Conservation (phyloP, 1,140 invertebrate species). For the Caenorhabditis tropicalis region DNA sequence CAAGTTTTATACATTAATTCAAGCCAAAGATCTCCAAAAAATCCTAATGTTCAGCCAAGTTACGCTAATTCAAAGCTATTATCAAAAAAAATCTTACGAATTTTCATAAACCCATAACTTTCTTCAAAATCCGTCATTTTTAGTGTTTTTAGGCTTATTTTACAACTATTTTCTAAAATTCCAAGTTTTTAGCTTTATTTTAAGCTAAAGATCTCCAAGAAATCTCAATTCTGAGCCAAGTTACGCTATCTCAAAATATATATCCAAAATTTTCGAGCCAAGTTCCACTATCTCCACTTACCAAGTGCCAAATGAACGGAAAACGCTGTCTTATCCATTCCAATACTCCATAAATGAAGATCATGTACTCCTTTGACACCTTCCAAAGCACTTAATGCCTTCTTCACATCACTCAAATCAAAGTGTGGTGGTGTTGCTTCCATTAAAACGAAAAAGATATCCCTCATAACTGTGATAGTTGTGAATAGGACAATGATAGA, state of each 20-base stretch:
- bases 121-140: too few species aligned
- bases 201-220: not conserved
- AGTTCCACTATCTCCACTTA: not conserved
- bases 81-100: too few species aligned
- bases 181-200: too few species aligned
- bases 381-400: constrained; percentile 82
- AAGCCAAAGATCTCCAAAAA: too few species aligned
- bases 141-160: too few species aligned
- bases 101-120: too few species aligned
- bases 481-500: constrained; percentile 91
- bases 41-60: too few species aligned
- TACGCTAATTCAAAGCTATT: too few species aligned
- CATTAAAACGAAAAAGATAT: constrained; percentile 90
- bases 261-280: not conserved
- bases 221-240: not conserved
- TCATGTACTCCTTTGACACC: constrained; percentile 91
- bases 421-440: constrained; percentile 89
- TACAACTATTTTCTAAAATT: too few species aligned
- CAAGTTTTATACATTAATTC: too few species aligned
- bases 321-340: constrained; percentile 81
- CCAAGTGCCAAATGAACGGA: constrained; percentile 59
- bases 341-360: constrained; percentile 92
- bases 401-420: constrained; percentile 83
- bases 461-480: constrained; percentile 89
- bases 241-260: too few species aligned